These are phyloP conservation scores for Datnioides undecimradiatus DNA, from an alignment of 2,113 vertebrate genomes.

Conservation along the genomic window DNA sequence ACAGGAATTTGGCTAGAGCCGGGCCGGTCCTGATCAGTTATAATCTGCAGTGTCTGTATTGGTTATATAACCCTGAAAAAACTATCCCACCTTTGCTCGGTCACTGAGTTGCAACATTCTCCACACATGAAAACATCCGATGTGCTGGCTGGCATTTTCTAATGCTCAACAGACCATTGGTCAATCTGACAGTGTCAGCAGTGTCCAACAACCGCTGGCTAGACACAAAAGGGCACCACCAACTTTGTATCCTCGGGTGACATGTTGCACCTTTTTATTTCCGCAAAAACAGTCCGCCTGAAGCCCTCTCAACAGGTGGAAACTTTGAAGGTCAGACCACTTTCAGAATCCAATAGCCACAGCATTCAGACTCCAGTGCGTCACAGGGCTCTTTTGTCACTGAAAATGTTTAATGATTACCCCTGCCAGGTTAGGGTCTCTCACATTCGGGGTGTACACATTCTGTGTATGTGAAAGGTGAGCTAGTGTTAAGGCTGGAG, in stretches of 20 bases:
- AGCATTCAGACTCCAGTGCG: conserved; percentile 25
- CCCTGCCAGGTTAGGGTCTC: conserved; percentile 2
- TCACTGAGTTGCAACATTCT: not conserved
- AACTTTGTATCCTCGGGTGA: conserved; percentile 43
- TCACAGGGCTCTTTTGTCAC: conserved; percentile 58
- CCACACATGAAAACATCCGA: conserved; percentile 15
- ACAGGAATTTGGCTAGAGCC: not conserved
- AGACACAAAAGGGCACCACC: conserved; percentile 53
- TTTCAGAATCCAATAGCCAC: conserved; percentile 50
- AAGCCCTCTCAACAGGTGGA: conserved; percentile 49
- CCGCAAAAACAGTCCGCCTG: conserved; percentile 15
- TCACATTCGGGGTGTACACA: not conserved
- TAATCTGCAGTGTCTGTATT: not conserved
- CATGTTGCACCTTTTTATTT: conserved; percentile 52
- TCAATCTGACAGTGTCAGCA: conserved; percentile 42
- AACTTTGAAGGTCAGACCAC: conserved; percentile 75
- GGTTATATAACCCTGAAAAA: conserved; percentile 2
- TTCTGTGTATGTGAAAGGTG: not conserved
- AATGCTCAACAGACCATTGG: conserved; percentile 52
- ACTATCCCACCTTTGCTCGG: not conserved
- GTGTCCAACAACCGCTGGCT: conserved; percentile 33
- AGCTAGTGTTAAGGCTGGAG: not conserved
- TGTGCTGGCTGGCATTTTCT: conserved; percentile 40
- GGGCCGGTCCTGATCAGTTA: not conserved
- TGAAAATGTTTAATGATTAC: conserved; percentile 61